A percentile compares a stretch with the other conserved stretches of the same genome.
Conservation (phyloP, 1,140 invertebrate species). For the Parasteatoda tepidariorum region DNA sequence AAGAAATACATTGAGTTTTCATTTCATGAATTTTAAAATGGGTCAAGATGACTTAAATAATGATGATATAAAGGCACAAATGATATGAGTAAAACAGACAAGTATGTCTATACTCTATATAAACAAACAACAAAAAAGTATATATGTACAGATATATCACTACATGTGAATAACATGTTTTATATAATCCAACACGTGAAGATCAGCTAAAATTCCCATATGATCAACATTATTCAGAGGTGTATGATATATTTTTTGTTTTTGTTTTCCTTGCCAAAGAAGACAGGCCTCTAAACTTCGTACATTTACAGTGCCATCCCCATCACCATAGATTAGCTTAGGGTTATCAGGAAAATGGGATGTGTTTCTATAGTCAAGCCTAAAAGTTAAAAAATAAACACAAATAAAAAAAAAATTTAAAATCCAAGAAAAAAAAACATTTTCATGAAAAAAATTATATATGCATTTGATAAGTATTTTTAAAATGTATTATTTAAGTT, state of each 20-base stretch:
- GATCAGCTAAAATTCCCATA: conserved; percentile 77
- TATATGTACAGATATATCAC: not conserved
- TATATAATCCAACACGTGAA: conserved; percentile 66
- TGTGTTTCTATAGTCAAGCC: conserved; percentile 69
- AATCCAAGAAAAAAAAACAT: no score
- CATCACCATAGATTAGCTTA: conserved; percentile 81
- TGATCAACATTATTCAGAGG: conserved; percentile 79
- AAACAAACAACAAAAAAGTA: no score
- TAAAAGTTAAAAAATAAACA: conserved; percentile 66
- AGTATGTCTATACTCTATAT: no score
- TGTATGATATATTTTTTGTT: conserved; percentile 75
- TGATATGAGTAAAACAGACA: conserved; percentile 3
- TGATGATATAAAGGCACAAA: conserved; percentile 25
- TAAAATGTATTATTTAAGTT: no score
- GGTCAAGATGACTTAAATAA: conserved; percentile 28
- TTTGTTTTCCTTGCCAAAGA: conserved; percentile 76
- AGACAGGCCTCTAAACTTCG: conserved; percentile 85
- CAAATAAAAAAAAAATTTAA: conserved; percentile 60
- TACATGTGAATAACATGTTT: conserved; percentile 61
- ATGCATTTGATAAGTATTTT: not conserved
- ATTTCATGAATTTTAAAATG: no score
- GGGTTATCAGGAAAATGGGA: conserved; percentile 78
- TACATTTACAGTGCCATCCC: conserved; percentile 95
- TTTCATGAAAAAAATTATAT: conserved; percentile 1
- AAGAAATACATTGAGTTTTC: no score